Percentiles rank a stretch among this genome's conserved stretches.
These are phyloP conservation scores for Patagioenas fasciata DNA, from an alignment of 2,113 vertebrate genomes.

Conservation along the genomic window DNA sequence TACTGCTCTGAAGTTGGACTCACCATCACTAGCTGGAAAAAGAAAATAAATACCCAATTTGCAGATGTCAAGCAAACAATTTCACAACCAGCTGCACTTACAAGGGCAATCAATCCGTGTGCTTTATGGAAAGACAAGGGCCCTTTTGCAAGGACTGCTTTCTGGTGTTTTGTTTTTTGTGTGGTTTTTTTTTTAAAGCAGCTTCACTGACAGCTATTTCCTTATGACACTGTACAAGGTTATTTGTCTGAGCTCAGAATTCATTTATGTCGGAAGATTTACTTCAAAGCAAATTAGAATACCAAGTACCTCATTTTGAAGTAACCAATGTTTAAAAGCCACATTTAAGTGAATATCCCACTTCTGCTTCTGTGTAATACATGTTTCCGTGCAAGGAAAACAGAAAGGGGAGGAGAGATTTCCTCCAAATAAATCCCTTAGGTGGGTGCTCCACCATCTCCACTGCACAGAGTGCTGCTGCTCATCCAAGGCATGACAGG, in stretches of 20 bases:
- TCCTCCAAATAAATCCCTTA: background rate
- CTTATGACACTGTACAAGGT: background rate
- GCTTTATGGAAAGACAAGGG: background rate
- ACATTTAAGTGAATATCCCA: background rate
- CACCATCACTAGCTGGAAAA: conserved; percentile 90
- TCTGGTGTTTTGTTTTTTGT: background rate
- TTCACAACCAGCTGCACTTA: background rate
- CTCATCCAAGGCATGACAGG: background rate
- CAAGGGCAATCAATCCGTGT: background rate
- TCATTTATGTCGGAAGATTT: background rate
- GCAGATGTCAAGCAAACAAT: background rate
- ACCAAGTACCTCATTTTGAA: conserved; percentile 8
- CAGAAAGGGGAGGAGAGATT: background rate
- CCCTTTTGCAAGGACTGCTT: background rate
- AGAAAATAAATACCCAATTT: conserved; percentile 58
- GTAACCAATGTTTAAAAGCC: conserved; percentile 26
- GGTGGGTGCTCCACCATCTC: background rate
- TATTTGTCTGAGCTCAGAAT: background rate
- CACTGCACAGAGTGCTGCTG: background rate
- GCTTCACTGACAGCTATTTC: background rate
- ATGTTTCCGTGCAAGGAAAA: background rate
- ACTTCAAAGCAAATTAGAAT: conserved; percentile 40
- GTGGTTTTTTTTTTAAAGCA: background rate
- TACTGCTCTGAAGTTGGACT: conserved; percentile 97
- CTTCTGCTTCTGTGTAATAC: background rate